Evolutionary conservation across 2,888 invertebrate genomes (phyloP), one percentile per base, ranked within the genome.

Genomic region (Osedax fenrisi): DNA sequence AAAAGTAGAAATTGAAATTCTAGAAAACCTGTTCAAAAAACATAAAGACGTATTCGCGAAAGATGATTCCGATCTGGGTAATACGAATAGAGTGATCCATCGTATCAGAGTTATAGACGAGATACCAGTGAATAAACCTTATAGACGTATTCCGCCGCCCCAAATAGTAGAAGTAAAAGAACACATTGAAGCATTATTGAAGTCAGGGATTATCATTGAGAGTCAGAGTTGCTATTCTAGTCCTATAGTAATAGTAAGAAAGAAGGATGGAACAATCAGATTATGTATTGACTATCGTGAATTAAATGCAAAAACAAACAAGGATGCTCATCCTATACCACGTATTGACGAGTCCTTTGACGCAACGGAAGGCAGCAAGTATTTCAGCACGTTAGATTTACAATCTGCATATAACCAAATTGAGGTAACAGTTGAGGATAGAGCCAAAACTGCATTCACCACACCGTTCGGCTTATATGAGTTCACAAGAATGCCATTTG

Each of bases 401-500:
- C 66, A 61, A 26, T 64, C 74, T 3, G 78, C 77, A 5, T 79
- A 76, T 61, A 77, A 72, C 56, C 78, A 79, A 67, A 73, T 77
- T 27, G 27, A 67, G 22, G 64, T 79, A 21, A 27, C 41, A 3
- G 67, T 26, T 21, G 68, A 66, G 23, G 76, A 78, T 70, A 76
- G n/a, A 59, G 26, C 23, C 17, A 79, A 79, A 59, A 78, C 79
- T 10, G 77, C 77, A 17, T 79, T 79, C 72, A 41, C 72, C 10
- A 78, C 76, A 13, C 26, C 68, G 3, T 56, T 75, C 3, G 78
- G 78, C 23, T 66, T 79, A 17, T 78, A 73, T 27, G 75, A 79
- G 27, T 79, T 76, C 70, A 62, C n/a, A 3, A 61, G 67, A 3
- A 41, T 79, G 77, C 77, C 79, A 10, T 77, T 79, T 56, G 79